phyloP scores from a whole-genome alignment of 2,113 vertebrate species.

The Oceanites oceanicus region DNA sequence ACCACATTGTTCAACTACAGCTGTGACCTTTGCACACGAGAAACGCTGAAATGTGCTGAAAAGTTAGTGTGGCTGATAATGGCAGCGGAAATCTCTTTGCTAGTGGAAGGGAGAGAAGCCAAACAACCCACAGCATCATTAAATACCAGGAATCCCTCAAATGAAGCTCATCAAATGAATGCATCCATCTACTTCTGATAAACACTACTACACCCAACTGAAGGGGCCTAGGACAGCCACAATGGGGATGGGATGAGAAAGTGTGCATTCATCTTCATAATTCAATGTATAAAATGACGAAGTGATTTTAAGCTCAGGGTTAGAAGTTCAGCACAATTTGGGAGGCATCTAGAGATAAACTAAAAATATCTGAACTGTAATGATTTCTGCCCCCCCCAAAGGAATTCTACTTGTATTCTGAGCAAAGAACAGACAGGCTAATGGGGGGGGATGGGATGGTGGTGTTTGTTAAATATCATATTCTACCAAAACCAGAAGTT shows the following conservation, averaged over 20 bases:
- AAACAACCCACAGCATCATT: neutral
- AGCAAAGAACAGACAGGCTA: neutral
- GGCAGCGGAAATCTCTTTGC: neutral
- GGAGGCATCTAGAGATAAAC: neutral
- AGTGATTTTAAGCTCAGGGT: neutral
- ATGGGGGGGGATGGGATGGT: neutral
- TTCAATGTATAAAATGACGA: neutral
- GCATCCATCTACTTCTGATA: neutral
- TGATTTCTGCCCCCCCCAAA: accelerated
- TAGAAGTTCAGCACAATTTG: neutral
- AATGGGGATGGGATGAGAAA: neutral
- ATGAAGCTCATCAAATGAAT: neutral
- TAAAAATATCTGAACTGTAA: neutral
- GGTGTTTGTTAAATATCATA: neutral
- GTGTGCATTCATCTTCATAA: neutral
- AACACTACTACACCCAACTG: neutral
- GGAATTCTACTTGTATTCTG: neutral
- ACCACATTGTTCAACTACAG: conserved; percentile 49
- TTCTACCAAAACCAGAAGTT: neutral
- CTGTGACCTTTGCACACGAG: conserved; percentile 16
- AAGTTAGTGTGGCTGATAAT: conserved; percentile 9
- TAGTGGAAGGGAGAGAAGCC: neutral
- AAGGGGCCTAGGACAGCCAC: neutral
- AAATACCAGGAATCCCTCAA: neutral
- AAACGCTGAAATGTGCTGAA: conserved; percentile 33